Conservation (phyloP, 2,888 invertebrate species). For the Eristalis pertinax region DNA sequence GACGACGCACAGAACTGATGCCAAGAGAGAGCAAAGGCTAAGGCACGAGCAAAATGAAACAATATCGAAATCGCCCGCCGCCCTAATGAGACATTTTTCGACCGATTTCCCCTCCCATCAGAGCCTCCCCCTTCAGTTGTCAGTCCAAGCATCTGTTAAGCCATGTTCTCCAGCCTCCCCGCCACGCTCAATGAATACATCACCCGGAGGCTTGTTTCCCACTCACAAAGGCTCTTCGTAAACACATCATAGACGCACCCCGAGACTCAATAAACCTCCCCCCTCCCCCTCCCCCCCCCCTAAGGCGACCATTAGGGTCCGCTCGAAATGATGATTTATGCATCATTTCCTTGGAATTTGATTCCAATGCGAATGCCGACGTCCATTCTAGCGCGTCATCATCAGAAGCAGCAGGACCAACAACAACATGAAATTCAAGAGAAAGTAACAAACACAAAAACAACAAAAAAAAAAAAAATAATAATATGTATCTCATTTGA, state of each 20-base stretch:
- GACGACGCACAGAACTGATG: too few species aligned
- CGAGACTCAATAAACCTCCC: not conserved
- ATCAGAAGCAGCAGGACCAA: not conserved
- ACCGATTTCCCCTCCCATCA: too few species aligned
- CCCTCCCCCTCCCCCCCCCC: too few species aligned
- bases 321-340: constrained; percentile 34
- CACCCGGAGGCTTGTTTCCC: not conserved
- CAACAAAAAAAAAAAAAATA: not conserved
- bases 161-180: too few species aligned
- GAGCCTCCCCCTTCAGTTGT: too few species aligned
- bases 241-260: not conserved
- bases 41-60: too few species aligned
- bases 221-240: too few species aligned
- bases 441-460: constrained; percentile 9
- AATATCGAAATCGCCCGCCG: too few species aligned
- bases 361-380: constrained; percentile 14
- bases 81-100: too few species aligned
- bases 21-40: too few species aligned
- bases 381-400: not conserved
- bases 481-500: constrained; percentile 35
- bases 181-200: not conserved
- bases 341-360: constrained; percentile 30
- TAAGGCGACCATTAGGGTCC: not conserved
- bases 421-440: not conserved
- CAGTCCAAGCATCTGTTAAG: too few species aligned